Evolutionary conservation across 2,888 invertebrate genomes (phyloP).

Genomic region (Watsonalla binaria): DNA sequence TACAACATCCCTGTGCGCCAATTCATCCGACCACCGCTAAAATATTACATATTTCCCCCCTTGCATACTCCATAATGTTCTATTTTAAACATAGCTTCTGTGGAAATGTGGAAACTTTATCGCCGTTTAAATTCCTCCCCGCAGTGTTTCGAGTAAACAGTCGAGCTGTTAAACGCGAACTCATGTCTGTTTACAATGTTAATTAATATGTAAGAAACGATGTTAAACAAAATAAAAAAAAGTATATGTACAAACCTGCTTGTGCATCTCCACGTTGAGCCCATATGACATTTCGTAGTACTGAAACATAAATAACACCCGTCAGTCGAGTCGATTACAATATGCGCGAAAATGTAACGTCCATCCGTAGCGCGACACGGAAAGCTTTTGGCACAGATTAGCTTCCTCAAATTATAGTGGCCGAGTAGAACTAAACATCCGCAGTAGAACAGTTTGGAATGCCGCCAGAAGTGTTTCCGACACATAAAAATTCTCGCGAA

Average conservation of each 20-base stretch:
- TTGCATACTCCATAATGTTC: constrained; percentile 30
- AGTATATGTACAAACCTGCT: constrained; percentile 85
- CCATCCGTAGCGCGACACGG: constrained; percentile 49
- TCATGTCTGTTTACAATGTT: background rate
- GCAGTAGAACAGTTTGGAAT: constrained; percentile 66
- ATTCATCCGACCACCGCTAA: constrained; percentile 34
- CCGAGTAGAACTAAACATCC: constrained; percentile 75
- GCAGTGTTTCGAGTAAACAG: background rate
- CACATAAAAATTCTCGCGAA: constrained; percentile 75
- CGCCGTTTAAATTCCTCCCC: constrained; percentile 3
- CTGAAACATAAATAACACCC: constrained; percentile 82
- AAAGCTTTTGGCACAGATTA: constrained; percentile 70
- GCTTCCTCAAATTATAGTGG: constrained; percentile 72
- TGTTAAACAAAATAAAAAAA: constrained; percentile 12
- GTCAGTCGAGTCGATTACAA: constrained; percentile 54
- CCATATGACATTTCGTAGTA: constrained; percentile 99
- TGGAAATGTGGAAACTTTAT: constrained; percentile 45
- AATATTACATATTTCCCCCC: constrained; percentile 44
- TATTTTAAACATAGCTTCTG: constrained; percentile 24
- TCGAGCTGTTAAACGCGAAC: background rate
- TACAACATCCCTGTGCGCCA: constrained; percentile 49
- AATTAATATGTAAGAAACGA: constrained; percentile 1
- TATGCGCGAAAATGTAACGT: constrained; percentile 47
- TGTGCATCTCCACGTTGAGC: constrained; percentile 98
- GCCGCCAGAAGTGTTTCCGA: constrained; percentile 75